Evolutionary conservation across 2,113 vertebrate genomes (phyloP), one percentile per base, ranked within the genome.

Genomic region (Nansenia antarctica): DNA sequence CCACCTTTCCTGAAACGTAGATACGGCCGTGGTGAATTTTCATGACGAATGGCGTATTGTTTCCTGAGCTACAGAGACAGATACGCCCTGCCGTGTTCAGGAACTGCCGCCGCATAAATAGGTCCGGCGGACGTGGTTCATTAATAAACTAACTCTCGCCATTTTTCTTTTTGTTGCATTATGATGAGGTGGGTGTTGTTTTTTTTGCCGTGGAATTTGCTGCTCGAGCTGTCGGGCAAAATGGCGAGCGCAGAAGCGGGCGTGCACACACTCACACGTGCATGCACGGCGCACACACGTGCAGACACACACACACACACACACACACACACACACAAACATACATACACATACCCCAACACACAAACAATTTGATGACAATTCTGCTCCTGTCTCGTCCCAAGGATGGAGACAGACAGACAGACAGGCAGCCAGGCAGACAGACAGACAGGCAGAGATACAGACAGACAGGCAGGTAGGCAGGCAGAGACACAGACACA

Each of bases 11-110:
- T 86, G 72, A 77, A 85, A 82, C 84, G 85, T n/a, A n/a, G n/a
- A n/a, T n/a, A n/a, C n/a, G n/a, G n/a, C n/a, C n/a, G n/a, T 37
- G 35, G 5, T 37, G 86, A 90, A 82, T 85, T 88, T 76, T 72
- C 66, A 77, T 87, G 82, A 85, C 76, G 82, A 88, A 90, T 87
- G 79, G 75, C 67, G 60, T 70, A 81, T 87, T 84, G 82, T 86
- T 87, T 86, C 75, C 80, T 80, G 79, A 84, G 77, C 66, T 83
- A 81, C 75, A 80, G 77, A 88, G 82, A 88, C 26, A 3, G 78
- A 87, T 88, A 70, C 57, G 69, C 18, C 57, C n/a, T 9, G 2
- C 34, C 53, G 14, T 35, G 78, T 65, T 65, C 63, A 1, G 63
- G 73, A 62, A 29, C 15, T 62, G 66, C 62, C 81, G 24, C 65